These are phyloP conservation scores for Hipposideros armiger DNA, from an alignment of 2,113 vertebrate genomes.

Conservation along the genomic window DNA sequence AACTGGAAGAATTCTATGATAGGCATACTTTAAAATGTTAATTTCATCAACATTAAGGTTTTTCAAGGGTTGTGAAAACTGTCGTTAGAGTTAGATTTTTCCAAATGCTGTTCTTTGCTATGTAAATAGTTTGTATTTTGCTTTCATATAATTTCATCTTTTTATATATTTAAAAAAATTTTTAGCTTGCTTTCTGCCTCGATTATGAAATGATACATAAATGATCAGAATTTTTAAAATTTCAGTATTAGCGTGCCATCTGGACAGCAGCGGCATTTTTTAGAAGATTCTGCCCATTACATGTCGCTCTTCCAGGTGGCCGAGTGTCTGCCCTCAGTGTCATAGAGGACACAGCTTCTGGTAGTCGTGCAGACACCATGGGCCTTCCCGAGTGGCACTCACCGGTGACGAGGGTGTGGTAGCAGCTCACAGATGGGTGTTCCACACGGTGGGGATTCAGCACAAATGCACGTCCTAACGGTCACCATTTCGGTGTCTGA, in stretches of 20 bases:
- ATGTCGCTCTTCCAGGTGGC: not conserved
- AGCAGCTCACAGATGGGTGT: not conserved
- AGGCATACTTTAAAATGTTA: not conserved
- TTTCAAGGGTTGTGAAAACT: conserved; percentile 17
- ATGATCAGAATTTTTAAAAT: not conserved
- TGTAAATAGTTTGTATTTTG: conserved; percentile 9
- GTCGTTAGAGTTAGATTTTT: not conserved
- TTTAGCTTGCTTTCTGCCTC: not conserved
- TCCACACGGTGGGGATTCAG: not conserved
- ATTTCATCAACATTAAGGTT: not conserved
- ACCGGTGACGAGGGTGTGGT: accelerated
- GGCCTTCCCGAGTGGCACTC: not conserved
- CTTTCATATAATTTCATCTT: not conserved
- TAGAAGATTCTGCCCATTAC: not conserved
- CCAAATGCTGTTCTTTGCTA: not conserved
- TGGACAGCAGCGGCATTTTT: not conserved
- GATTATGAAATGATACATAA: not conserved
- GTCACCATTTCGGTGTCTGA: not conserved
- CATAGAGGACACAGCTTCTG: not conserved
- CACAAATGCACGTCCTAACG: not conserved
- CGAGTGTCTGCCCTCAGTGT: not conserved
- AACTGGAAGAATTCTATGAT: not conserved
- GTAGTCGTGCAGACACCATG: accelerated
- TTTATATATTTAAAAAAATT: not conserved
- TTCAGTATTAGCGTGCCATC: not conserved